phyloP scores from a whole-genome alignment of 2,113 vertebrate genomes.

The Chloropsis hardwickii region DNA sequence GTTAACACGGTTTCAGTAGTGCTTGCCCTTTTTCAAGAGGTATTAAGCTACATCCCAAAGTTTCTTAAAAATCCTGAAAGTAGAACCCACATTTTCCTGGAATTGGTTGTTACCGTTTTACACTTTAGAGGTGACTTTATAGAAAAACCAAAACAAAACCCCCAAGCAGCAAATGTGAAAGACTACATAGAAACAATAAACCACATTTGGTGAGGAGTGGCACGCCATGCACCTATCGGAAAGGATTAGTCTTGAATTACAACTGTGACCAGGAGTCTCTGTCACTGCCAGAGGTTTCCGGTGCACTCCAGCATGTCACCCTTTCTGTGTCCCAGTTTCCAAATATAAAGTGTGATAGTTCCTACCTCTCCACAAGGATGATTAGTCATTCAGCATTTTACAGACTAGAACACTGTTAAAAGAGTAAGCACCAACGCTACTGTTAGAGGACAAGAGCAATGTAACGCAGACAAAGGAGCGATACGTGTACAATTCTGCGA shows the following conservation, averaged over 20 bases:
- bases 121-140: background rate
- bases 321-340: conserved; percentile 32
- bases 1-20: background rate
- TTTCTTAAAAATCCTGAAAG: background rate
- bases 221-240: background rate
- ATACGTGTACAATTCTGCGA: fast-evolving
- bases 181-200: background rate
- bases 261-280: background rate
- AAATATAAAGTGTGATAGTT: conserved; percentile 21
- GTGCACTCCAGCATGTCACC: background rate
- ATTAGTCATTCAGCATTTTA: conserved; percentile 4
- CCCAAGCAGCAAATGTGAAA: background rate
- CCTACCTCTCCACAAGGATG: background rate
- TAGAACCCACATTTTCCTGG: background rate
- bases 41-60: background rate
- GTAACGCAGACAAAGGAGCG: background rate
- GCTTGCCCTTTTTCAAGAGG: background rate
- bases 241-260: conserved; percentile 2
- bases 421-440: background rate
- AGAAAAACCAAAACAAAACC: background rate
- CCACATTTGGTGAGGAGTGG: background rate
- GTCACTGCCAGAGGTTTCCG: conserved; percentile 4
- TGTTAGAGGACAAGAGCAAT: background rate
- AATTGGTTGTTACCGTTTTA: background rate
- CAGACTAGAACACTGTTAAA: background rate